A percentile compares a stretch with the other conserved stretches of the same genome.
Conservation (phyloP, 2,797 vertebrate genomes). For the Leontocebus nigricollis region DNA sequence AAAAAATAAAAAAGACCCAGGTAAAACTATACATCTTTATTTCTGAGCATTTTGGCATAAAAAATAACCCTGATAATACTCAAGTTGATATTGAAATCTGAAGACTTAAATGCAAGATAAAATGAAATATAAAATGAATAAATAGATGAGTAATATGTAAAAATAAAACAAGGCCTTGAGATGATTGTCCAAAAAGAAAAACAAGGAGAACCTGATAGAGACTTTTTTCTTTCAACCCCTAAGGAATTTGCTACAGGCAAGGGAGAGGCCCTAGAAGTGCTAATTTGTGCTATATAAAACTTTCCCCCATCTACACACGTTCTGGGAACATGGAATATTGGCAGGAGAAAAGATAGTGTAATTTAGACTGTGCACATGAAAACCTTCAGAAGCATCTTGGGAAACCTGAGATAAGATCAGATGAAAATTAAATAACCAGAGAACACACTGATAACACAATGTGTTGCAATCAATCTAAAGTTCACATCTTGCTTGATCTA, state of each 20-base stretch:
- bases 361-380: conserved; percentile 48
- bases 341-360: conserved; percentile 70
- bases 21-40: not conserved
- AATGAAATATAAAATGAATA: conserved; percentile 47
- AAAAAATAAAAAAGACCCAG: not conserved
- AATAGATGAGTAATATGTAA: conserved; percentile 7
- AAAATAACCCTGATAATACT: conserved; percentile 20
- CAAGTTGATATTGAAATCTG: not conserved
- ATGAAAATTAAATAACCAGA: conserved; percentile 68
- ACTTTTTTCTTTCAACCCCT: conserved; percentile 57
- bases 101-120: conserved; percentile 42
- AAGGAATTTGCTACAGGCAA: conserved; percentile 75
- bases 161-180: conserved; percentile 43
- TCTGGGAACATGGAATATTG: conserved; percentile 63
- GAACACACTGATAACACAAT: conserved; percentile 48
- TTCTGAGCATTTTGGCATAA: conserved; percentile 13
- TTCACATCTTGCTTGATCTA: conserved; percentile 59
- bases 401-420: conserved; percentile 75
- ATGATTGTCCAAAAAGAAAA: not conserved
- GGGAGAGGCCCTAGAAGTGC: conserved; percentile 44
- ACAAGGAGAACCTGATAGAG: not conserved
- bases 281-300: conserved; percentile 44
- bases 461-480: conserved; percentile 69
- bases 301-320: not conserved
- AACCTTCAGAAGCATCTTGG: conserved; percentile 62